Evolutionary conservation across 2,113 vertebrate species (phyloP), one percentile per base, ranked within the genome.

Genomic region (Girardinichthys multiradiatus): DNA sequence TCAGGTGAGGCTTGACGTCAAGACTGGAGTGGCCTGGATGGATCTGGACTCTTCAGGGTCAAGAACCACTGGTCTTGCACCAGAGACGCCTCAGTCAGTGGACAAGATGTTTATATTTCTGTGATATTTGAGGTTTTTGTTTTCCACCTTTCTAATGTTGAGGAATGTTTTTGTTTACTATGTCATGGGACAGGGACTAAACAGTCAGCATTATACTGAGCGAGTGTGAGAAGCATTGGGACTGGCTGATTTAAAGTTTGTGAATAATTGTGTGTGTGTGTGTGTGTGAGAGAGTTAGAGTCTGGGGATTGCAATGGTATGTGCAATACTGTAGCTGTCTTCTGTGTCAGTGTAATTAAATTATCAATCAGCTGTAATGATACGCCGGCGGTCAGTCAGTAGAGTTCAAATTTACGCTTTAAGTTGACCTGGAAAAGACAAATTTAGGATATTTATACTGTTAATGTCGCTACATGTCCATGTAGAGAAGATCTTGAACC

Each of bases 81-180:
- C 83, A 83, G 80, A 67, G 35, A 80, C 64, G 24, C 9, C 70
- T 78, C 70, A 58, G 79, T 28, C 62, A 77, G 68, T 82, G 74
- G 60, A 79, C 76, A 80, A 79, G 82, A 87, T 94, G 92, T 94
- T 90, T 28, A 91, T 93, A 92, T 90, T 91, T 74, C 29, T 69
- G 75, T 84, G 62, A 2, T 42, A 19, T 37, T 64, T 64, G 70
- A 74, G 1, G 57, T 70, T 67, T 57, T 28, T 6, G 17, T 8
- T 51, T n/a, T 54, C 24, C 24, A 54, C 27, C 39, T 30, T 87
- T 84, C 89, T 84, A 77, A 65, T 70, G 72, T 90, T 17, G 33
- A 77, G 79, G 78, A 86, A 84, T 84, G 87, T 90, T 90, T 54
- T 89, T 83, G 85, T 90, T 93, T 74, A 88, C 76, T 62, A 80